Base-by-base conservation (phyloP, 37 sponge, comb jelly and placozoan genomes). In the Lycopodina hypogea region DNA sequence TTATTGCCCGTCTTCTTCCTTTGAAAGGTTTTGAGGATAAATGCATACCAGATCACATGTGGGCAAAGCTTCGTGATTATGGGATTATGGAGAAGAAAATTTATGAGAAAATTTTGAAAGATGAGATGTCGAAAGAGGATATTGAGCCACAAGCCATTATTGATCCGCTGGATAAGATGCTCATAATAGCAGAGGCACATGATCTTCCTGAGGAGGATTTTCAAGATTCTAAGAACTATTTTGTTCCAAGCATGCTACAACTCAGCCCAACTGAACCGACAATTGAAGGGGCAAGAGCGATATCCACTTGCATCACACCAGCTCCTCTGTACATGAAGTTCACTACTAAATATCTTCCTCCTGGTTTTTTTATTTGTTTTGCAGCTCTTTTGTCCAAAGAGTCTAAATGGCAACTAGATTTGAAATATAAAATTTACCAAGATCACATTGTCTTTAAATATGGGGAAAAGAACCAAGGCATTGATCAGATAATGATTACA, bases 311-410 rank as follows among this genome's bases (percentile, higher is more conserved):
- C 56, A 17, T 9, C 26, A 53, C 53, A 78, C 23, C 37, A 22
- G 77, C 88, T 69, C 61, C 88, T 32, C 50, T 87, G 26, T 73
- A 71, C 30, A 22, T 87, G 14, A 6, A 29, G 19, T 87, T 87
- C 64, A 63, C 56, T 3, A 28, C n/a, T 0, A 76, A 75, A 62
- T 65, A 65, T 33, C 78, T 87, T 6, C 88, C 88, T 29, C 88
- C 82, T 48, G 82, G 86, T n/a, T 86, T 56, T 60, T 79, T 86
- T 55, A 79, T 42, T 66, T 80, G 86, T 26, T 50, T 86, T 7
- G 86, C 72, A 21, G 60, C 74, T 37, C 0, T 74, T 29, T 59
- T 86, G 3, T 41, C 80, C 15, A 77, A 42, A 18, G 26, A 56
- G 11, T 1, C 1, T 3, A 34, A 33, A 1, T 68, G 15, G 28